Evolutionary conservation across 2,888 invertebrate genomes (phyloP), one percentile per base, ranked within the genome.

Genomic region (Luffia ferchaultella): DNA sequence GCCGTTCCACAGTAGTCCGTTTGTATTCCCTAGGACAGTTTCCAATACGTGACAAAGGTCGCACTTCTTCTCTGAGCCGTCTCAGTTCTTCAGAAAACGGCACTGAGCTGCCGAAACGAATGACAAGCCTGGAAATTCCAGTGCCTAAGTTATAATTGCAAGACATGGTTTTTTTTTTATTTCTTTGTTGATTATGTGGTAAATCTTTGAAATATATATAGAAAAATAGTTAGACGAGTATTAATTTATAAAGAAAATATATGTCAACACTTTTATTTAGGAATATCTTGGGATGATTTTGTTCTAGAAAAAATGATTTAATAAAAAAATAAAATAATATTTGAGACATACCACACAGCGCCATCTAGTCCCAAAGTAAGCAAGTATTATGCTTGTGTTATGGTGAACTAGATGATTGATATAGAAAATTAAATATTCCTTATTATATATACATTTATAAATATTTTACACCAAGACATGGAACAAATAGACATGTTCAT

Each of bases 11-110:
- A 0, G 93, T 92, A 0, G 95, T 95, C 52, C 93, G 85, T 68
- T 95, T 96, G 67, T 92, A 95, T 60, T 92, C 90, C 18, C 91
- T 71, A 0, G 94, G 94, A 62, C 96, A 96, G 16, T 90, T 89
- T 0, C 89, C 86, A 44, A 93, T 75, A 55, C 91, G 92, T 64
- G 91, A 91, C 0, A 96, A 73, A 0, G 95, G 95, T 15, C 90
- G 88, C 0, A 95, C 91, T 73, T 96, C 94, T 58, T 93, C 91
- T 54, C 94, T 89, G 0, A 93, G 73, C 53, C 89, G 85, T 51
- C 86, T 85, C 48, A 93, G 69, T 54, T 89, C 89, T 1, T 79
- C 70, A 0, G 95, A 95, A 65, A 95, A 93, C 0, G 89, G 87
- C 9, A 84, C 76, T 47, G 87, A 85, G 61, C 95, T 95, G 12